phyloP scores from a whole-genome alignment of 2,888 invertebrate species.

The Nomada hirtipes region DNA sequence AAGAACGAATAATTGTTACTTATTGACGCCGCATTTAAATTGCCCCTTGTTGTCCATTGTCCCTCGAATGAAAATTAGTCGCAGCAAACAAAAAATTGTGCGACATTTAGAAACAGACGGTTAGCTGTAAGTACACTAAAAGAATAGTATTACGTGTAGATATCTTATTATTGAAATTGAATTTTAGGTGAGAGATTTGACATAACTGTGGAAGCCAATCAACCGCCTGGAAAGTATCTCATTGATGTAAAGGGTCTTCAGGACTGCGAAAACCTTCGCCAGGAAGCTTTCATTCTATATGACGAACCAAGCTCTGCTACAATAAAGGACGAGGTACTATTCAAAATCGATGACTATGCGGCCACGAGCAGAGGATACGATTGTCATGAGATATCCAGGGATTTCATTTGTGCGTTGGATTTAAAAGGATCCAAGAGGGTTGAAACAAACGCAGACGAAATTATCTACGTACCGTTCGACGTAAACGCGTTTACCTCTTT shows the following conservation, averaged over 20 bases:
- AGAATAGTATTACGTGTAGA: background rate
- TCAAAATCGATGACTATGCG: constrained; percentile 30
- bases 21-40: no score
- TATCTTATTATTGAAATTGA: constrained; percentile 1
- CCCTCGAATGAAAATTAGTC: no score
- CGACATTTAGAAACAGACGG: background rate
- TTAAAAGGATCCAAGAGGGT: constrained; percentile 40
- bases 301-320: constrained; percentile 76
- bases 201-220: constrained; percentile 85
- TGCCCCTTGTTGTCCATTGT: no score
- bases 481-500: constrained; percentile 81
- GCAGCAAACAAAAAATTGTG: background rate
- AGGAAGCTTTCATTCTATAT: constrained; percentile 85
- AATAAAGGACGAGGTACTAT: constrained; percentile 39
- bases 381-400: constrained; percentile 59
- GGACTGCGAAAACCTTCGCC: constrained; percentile 84
- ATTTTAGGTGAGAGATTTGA: constrained; percentile 88
- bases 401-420: constrained; percentile 71
- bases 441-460: constrained; percentile 75
- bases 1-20: no score
- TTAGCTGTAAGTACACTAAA: background rate
- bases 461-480: constrained; percentile 85
- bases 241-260: constrained; percentile 85
- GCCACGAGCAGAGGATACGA: constrained; percentile 58
- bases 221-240: constrained; percentile 86